These are phyloP conservation scores for Antheraea yamamai DNA, from an alignment of 2,888 invertebrate genomes.

Conservation along the genomic window DNA sequence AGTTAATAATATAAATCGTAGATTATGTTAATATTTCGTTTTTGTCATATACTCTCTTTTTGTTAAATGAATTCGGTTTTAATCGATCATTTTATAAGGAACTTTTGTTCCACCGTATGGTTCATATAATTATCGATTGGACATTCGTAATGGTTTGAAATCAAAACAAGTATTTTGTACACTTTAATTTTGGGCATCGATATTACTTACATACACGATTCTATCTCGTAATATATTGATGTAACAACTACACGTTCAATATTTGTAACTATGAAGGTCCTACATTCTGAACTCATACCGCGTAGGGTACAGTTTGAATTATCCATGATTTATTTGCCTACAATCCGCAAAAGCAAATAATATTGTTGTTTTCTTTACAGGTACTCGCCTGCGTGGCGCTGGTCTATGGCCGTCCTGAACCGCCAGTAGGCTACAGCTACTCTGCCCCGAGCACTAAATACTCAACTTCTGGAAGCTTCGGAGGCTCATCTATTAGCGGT, in stretches of 20 bases:
- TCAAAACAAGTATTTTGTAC: neutral
- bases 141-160: neutral
- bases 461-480: conserved; percentile 46
- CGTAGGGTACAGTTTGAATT: neutral
- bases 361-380: conserved; percentile 44
- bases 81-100: neutral
- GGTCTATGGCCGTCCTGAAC: conserved; percentile 75
- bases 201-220: too few species aligned
- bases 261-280: neutral
- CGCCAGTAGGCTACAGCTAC: conserved; percentile 78
- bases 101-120: neutral
- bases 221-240: neutral
- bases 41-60: neutral
- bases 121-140: neutral
- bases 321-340: neutral
- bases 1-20: neutral
- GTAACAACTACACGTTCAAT: neutral
- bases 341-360: neutral
- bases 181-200: neutral
- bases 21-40: neutral
- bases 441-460: conserved; percentile 61
- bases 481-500: conserved; percentile 32
- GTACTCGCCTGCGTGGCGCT: conserved; percentile 76
- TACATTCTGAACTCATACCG: neutral
- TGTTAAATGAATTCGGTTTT: neutral